Percentiles rank a stretch among this genome's conserved stretches.
Conservation (phyloP, 2,113 vertebrate species). For the Dermatemys mawii region DNA sequence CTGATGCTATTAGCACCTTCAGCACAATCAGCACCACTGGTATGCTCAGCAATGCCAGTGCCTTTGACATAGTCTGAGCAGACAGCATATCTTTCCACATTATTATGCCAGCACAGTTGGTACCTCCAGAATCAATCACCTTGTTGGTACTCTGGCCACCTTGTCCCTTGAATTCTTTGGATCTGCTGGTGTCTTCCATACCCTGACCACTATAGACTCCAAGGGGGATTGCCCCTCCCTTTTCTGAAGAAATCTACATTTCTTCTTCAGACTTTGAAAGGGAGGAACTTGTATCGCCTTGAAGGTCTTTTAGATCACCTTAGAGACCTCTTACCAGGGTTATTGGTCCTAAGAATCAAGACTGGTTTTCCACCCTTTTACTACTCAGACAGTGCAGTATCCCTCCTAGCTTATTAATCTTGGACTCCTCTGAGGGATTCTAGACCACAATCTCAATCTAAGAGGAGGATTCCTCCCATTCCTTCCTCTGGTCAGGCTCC, state of each 20-base stretch:
- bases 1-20: not conserved
- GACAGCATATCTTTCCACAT: not conserved
- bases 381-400: too few species aligned
- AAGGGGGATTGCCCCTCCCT: not conserved
- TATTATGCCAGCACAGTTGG: not conserved
- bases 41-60: not conserved
- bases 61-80: not conserved
- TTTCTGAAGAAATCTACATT: not conserved
- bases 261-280: not conserved
- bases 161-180: not conserved
- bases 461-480: too few species aligned
- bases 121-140: not conserved
- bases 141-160: not conserved
- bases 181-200: not conserved
- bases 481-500: too few species aligned
- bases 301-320: too few species aligned
- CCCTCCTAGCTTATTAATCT: not conserved
- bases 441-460: too few species aligned
- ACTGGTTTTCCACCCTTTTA: not conserved
- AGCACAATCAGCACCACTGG: not conserved
- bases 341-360: not conserved
- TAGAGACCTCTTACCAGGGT: not conserved
- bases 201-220: not conserved
- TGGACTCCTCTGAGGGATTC: not conserved
- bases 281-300: not conserved